Conservation (phyloP, 2,797 vertebrate species). For the Ptychobarbus kaznakovi region DNA sequence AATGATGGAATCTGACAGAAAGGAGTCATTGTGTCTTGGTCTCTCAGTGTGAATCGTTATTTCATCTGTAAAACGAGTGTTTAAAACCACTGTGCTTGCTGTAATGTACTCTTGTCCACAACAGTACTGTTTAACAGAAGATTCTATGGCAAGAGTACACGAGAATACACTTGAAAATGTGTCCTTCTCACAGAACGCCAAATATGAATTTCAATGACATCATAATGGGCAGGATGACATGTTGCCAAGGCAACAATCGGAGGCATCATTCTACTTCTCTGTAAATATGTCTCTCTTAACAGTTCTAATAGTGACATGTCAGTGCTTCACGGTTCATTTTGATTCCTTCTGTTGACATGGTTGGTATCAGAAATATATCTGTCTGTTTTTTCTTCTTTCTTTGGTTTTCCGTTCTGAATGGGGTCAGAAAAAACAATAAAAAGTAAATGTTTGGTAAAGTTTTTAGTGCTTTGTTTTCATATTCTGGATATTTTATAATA, state of each 20-base stretch:
- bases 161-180: conserved; percentile 43
- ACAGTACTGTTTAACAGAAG: conserved; percentile 37
- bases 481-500: conserved; percentile 86
- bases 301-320: conserved; percentile 59
- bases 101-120: conserved; percentile 46
- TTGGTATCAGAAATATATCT: conserved; percentile 44
- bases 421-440: conserved; percentile 70
- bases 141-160: conserved; percentile 37
- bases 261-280: conserved; percentile 42
- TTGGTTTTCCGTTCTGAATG: conserved; percentile 70
- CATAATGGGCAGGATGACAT: conserved; percentile 46
- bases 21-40: conserved; percentile 53
- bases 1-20: conserved; percentile 43
- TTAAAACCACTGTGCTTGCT: conserved; percentile 56
- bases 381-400: conserved; percentile 52
- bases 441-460: conserved; percentile 83
- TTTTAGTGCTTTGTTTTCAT: conserved; percentile 85
- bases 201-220: conserved; percentile 54
- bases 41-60: conserved; percentile 51
- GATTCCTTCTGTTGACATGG: conserved; percentile 50
- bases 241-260: conserved; percentile 38
- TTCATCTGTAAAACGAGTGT: conserved; percentile 52
- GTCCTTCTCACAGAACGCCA: conserved; percentile 31
- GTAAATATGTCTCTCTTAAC: conserved; percentile 57
- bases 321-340: conserved; percentile 58